Evolutionary conservation across 2,888 invertebrate genomes (phyloP), one percentile per base, ranked within the genome.

Genomic region (Trichopoda pennipes): DNA sequence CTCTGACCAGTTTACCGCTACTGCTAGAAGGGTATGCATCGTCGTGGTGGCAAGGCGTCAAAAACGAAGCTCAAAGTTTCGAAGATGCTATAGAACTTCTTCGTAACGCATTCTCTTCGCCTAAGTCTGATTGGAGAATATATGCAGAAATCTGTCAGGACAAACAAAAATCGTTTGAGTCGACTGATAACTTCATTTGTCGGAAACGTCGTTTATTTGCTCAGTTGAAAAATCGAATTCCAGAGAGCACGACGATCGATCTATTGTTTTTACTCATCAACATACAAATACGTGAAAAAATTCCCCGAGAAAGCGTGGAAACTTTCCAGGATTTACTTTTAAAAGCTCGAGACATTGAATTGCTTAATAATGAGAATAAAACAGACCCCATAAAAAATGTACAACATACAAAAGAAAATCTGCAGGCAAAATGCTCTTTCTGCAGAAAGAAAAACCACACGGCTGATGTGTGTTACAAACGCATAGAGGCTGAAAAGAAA

Each of bases 111-210:
- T 81, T 81, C 51, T 35, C 61, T 16, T 74, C 80, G 1, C 61
- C 47, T 6, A 74, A 68, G 10, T 69, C 80, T 19, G 80, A 80
- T 44, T 80, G 74, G 74, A 38, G 74, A 2, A 69, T 80, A 47
- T 74, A 47, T 56, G n/a, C 23, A 3, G 63, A 63, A 49, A 64
- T 79, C 23, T 49, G 17, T 42, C 53, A 69, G 12, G 68, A 61
- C 6, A 72, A 56, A 32, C 72, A 78, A 42, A 63, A 78, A 28
- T 12, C 16, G 10, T 58, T 51, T 38, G 76, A 76, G 51, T 28
- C 68, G 2, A 69, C 60, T 7, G 64, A 78, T 17, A 32, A 16
- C 10, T 77, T 69, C 17, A 42, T 77, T 19, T 78, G 78, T n/a
- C 17, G 66, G 12, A 72, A 70, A 14, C 35, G 70, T 51, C 17